A percentile compares a stretch with the other conserved stretches of the same genome.
Conservation (phyloP, 2,888 invertebrate species). For the Leptopilina myrica region DNA sequence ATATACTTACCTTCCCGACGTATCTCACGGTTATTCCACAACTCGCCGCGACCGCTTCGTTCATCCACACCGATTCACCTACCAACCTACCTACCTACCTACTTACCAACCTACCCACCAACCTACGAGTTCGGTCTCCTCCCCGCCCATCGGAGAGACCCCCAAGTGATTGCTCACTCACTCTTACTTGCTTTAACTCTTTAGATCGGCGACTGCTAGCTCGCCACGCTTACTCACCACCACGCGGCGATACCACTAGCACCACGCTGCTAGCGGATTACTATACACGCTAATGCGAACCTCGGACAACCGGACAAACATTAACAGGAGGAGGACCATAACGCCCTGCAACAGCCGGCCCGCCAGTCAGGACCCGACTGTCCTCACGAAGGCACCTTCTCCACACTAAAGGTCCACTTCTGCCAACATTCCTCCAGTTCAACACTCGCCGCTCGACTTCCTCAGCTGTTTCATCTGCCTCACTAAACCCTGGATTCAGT, state of each 20-base stretch:
- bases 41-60: slow-evolving; percentile 61
- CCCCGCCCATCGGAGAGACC: slow-evolving; percentile 68
- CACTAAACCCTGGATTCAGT: background rate
- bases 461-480: background rate
- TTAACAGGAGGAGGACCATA: slow-evolving; percentile 58
- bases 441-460: slow-evolving; percentile 12
- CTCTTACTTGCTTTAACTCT: slow-evolving; percentile 58
- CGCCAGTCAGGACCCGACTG: slow-evolving; percentile 70
- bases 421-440: slow-evolving; percentile 1
- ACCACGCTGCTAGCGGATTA: slow-evolving; percentile 48
- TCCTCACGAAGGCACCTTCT: slow-evolving; percentile 61
- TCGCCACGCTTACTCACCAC: slow-evolving; percentile 61
- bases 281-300: slow-evolving; percentile 55
- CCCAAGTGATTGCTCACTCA: slow-evolving; percentile 65
- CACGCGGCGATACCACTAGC: slow-evolving; percentile 51
- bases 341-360: slow-evolving; percentile 56
- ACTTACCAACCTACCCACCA: slow-evolving; percentile 70
- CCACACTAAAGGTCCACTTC: slow-evolving; percentile 43
- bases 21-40: slow-evolving; percentile 70
- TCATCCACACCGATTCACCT: slow-evolving; percentile 61
- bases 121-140: slow-evolving; percentile 67
- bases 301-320: slow-evolving; percentile 56
- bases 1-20: slow-evolving; percentile 64
- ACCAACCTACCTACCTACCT: slow-evolving; percentile 68
- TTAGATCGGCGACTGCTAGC: slow-evolving; percentile 54